These are phyloP conservation scores for Sigmodon hispidus DNA, from an alignment of 2,113 vertebrate genomes.

Conservation along the genomic window DNA sequence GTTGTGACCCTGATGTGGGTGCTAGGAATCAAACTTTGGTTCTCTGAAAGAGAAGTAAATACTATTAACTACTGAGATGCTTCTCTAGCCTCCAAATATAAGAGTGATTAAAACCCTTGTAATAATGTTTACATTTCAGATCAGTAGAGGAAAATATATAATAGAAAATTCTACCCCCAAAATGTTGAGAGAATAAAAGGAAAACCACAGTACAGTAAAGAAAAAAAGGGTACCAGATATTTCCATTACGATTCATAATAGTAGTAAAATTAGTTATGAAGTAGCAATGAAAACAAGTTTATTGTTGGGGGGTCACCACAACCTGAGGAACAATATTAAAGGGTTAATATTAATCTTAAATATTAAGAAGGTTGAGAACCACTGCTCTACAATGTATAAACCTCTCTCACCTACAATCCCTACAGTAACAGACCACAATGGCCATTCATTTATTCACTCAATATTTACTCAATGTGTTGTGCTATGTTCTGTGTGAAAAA, in stretches of 20 bases:
- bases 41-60: too few relatives aligned
- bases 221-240: neutral
- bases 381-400: neutral
- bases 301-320: neutral
- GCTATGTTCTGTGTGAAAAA: neutral
- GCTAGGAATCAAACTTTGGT: too few relatives aligned
- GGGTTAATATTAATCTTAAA: too few relatives aligned
- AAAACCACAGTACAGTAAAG: too few relatives aligned
- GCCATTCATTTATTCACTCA: neutral
- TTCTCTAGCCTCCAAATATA: too few relatives aligned
- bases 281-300: neutral
- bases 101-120: too few relatives aligned
- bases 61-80: too few relatives aligned
- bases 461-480: neutral
- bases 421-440: neutral
- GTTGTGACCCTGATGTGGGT: too few relatives aligned
- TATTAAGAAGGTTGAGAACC: neutral
- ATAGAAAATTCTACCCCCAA: too few relatives aligned
- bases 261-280: neutral
- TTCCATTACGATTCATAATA: neutral
- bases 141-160: too few relatives aligned
- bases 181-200: too few relatives aligned
- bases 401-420: neutral
- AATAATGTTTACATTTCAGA: too few relatives aligned
- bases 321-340: neutral